These are phyloP conservation scores for Zaprionus lachaisei DNA, from an alignment of 1,140 invertebrate species.

Conservation along the genomic window DNA sequence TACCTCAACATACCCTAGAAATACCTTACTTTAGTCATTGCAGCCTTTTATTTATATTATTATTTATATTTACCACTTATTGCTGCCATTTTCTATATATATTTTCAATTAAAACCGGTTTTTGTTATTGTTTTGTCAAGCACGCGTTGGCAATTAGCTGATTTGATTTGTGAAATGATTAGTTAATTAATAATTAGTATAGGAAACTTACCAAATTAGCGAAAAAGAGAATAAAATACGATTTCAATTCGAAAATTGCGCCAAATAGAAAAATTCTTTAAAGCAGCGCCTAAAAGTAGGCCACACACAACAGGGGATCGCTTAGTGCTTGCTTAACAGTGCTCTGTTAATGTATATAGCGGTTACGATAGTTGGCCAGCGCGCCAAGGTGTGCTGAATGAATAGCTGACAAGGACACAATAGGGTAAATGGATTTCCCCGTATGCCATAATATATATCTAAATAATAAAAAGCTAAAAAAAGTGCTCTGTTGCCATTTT, in stretches of 20 bases:
- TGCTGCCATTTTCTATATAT: too few species aligned
- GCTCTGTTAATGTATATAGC: too few species aligned
- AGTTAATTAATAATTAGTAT: conserved; percentile 6
- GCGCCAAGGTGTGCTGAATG: too few species aligned
- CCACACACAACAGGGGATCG: background rate
- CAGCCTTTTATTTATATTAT: too few species aligned
- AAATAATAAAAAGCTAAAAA: too few species aligned
- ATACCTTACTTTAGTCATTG: background rate
- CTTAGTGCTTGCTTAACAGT: too few species aligned
- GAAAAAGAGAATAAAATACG: background rate
- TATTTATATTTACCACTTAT: too few species aligned
- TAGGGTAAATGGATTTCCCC: too few species aligned
- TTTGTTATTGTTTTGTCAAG: background rate
- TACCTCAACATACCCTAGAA: conserved; percentile 21
- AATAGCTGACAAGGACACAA: too few species aligned
- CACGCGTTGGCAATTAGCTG: background rate
- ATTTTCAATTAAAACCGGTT: background rate
- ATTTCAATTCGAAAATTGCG: background rate
- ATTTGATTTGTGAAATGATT: background rate
- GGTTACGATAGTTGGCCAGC: too few species aligned
- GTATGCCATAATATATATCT: too few species aligned
- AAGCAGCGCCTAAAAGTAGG: conserved; percentile 25
- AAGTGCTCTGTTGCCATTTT: too few species aligned
- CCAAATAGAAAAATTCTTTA: background rate
- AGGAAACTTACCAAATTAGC: conserved; percentile 1